A percentile compares a stretch with the other conserved stretches of the same genome.
Conservation (phyloP, 2,888 invertebrate species). For the Cremastobaeus sp. region DNA sequence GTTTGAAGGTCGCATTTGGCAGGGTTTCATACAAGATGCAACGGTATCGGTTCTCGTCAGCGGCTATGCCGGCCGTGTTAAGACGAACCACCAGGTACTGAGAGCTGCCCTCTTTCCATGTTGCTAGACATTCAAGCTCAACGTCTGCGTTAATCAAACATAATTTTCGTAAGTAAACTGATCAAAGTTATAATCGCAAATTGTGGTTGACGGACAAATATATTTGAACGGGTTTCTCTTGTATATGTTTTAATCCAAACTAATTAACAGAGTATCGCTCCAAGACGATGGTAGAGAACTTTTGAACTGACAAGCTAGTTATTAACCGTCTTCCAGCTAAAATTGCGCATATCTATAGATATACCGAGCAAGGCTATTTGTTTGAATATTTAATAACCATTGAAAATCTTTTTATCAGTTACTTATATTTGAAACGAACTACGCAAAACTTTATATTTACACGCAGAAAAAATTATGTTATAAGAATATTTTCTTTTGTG, state of each 20-base stretch:
- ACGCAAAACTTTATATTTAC: no score
- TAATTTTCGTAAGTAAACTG: conserved; percentile 59
- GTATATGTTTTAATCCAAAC: conserved; percentile 50
- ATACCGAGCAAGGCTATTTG: no score
- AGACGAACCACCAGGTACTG: conserved; percentile 89
- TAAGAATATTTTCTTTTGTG: no score
- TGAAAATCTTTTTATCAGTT: no score
- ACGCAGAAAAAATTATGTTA: no score
- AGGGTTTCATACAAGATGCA: conserved; percentile 91
- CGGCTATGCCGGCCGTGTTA: conserved; percentile 86
- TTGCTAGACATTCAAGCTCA: conserved; percentile 88
- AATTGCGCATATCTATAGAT: no score
- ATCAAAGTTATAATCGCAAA: conserved; percentile 60
- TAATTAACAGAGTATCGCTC: conserved; percentile 38
- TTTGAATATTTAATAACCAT: no score
- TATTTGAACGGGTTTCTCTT: conserved; percentile 38
- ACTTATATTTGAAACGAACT: no score
- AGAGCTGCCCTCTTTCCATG: conserved; percentile 91
- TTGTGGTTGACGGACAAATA: conserved; percentile 57
- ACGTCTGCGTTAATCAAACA: conserved; percentile 81
- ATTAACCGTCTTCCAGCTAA: no score
- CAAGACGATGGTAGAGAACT: conserved; percentile 25
- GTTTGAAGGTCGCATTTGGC: conserved; percentile 81
- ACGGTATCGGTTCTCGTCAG: conserved; percentile 88
- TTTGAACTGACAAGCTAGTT: conserved; percentile 30